Percentiles rank a stretch among this genome's conserved stretches.
Evolutionary conservation across 92 coral and sea anemone genomes (phyloP).

Genomic region (Siderastrea siderea): DNA sequence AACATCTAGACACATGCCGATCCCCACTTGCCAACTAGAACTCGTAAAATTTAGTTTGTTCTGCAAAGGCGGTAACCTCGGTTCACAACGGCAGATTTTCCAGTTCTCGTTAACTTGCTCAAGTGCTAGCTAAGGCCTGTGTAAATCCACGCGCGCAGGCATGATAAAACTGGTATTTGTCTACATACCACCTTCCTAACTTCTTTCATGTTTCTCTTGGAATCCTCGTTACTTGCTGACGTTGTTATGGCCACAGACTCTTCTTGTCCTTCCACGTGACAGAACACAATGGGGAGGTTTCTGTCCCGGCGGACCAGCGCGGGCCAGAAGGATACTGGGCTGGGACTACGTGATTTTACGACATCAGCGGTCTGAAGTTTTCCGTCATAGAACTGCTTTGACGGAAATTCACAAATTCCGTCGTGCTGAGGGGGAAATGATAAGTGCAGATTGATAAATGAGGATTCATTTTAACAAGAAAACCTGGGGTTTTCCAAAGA

Average conservation of each 20-base stretch:
- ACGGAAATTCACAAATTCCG: constrained; percentile 82
- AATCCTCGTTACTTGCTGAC: constrained; percentile 77
- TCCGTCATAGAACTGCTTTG: constrained; percentile 68
- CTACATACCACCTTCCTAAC: constrained; percentile 69
- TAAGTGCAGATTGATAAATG: neutral
- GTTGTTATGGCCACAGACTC: constrained; percentile 64
- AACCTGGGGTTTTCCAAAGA: too few species aligned
- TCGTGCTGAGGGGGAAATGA: constrained; percentile 55
- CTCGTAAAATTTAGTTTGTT: too few species aligned
- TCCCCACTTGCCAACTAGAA: too few species aligned
- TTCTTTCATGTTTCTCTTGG: constrained; percentile 86
- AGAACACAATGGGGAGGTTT: constrained; percentile 74
- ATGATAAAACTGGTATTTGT: neutral
- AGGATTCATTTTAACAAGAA: neutral
- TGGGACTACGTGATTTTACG: constrained; percentile 61
- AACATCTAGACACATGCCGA: too few species aligned
- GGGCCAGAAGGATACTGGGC: constrained; percentile 80
- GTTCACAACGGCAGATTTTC: neutral
- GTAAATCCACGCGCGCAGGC: too few species aligned
- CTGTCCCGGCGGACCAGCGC: constrained; percentile 37
- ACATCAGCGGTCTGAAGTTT: constrained; percentile 64
- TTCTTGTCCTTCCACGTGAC: constrained; percentile 85
- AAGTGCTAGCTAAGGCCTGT: neutral
- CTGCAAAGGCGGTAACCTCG: too few species aligned
- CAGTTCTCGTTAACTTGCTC: neutral